These are phyloP conservation scores for Crotalus helleri DNA, from an alignment of 2,113 vertebrate genomes.

Conservation along the genomic window DNA sequence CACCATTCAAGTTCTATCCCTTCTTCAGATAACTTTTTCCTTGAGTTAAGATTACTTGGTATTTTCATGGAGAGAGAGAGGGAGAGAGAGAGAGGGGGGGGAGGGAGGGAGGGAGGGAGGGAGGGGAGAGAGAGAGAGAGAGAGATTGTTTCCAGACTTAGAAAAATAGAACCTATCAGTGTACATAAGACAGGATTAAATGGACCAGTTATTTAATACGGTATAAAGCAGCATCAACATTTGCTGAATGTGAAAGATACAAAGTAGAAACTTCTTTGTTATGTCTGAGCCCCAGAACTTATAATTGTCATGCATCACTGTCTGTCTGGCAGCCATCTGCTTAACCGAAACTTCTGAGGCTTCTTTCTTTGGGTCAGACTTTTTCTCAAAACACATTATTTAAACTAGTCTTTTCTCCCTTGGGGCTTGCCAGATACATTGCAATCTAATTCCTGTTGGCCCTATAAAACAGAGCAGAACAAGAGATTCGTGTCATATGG, in stretches of 20 bases:
- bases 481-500: neutral
- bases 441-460: neutral
- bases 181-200: neutral
- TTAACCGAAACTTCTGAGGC: neutral
- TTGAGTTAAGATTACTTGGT: neutral
- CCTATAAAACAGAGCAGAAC: neutral
- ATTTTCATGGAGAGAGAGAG: neutral
- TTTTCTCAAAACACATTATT: neutral
- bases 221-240: neutral
- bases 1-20: too few relatives aligned
- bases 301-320: neutral
- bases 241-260: neutral
- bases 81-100: too few relatives aligned
- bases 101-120: too few relatives aligned
- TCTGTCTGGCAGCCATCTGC: neutral
- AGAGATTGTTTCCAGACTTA: neutral
- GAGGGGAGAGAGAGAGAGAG: too few relatives aligned
- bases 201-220: neutral
- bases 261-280: neutral
- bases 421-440: neutral
- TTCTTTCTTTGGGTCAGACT: neutral
- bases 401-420: neutral
- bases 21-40: too few relatives aligned
- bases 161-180: neutral
- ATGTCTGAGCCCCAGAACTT: neutral